Conservation (phyloP, 2,888 invertebrate genomes). For the Meteorus colon region DNA sequence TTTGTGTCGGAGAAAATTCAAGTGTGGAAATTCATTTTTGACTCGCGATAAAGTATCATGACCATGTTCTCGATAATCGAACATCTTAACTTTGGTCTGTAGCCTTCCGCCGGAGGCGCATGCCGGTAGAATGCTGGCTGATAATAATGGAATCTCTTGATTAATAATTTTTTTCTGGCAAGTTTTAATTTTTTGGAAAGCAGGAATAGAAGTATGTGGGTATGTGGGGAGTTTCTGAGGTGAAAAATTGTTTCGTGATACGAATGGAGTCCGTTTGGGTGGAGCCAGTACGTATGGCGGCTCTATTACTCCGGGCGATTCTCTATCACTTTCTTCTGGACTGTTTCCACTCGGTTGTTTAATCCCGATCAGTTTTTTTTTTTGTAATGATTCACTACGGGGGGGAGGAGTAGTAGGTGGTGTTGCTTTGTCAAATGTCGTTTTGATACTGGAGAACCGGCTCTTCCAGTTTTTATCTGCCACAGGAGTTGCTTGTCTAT, state of each 20-base stretch:
- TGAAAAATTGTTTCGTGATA: slow-evolving; percentile 16
- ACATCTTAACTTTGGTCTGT: slow-evolving; percentile 63
- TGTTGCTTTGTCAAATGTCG: slow-evolving; percentile 81
- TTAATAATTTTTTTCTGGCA: slow-evolving; percentile 31
- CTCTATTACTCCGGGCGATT: slow-evolving; percentile 40
- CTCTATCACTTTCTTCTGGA: slow-evolving; percentile 32
- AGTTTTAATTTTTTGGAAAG: slow-evolving; percentile 66
- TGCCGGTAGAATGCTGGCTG: slow-evolving; percentile 47
- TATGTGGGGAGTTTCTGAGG: slow-evolving; percentile 55
- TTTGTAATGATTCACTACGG: not conserved
- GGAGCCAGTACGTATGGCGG: slow-evolving; percentile 44
- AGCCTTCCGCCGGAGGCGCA: slow-evolving; percentile 53
- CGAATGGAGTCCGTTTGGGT: not conserved
- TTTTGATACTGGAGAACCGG: slow-evolving; percentile 88
- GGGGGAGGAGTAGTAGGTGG: not conserved
- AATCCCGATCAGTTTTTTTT: slow-evolving; percentile 24
- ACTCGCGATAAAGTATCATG: slow-evolving; percentile 6
- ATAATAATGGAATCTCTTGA: slow-evolving; percentile 45
- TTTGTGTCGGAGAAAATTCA: not conserved
- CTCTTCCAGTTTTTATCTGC: slow-evolving; percentile 83
- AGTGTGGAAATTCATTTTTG: not conserved
- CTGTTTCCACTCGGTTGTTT: slow-evolving; percentile 28
- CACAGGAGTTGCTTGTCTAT: slow-evolving; percentile 56
- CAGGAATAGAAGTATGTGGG: slow-evolving; percentile 68
- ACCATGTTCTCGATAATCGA: slow-evolving; percentile 52